These are phyloP conservation scores for Papilio polyxenes DNA, from an alignment of 1,140 invertebrate species.

Conservation along the genomic window DNA sequence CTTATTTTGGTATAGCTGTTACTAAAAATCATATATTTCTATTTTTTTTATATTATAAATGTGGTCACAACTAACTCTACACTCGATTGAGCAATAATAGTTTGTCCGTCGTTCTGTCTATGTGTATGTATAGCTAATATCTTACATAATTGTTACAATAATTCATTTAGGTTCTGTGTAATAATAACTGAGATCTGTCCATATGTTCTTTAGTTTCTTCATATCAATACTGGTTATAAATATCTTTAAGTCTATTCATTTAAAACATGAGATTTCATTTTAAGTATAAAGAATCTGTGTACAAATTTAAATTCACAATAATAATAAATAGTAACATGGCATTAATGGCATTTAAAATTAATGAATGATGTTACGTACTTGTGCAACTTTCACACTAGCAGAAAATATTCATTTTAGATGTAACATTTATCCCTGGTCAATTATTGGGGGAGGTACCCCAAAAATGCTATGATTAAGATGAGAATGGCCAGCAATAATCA, in stretches of 20 bases:
- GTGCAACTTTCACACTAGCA: no score
- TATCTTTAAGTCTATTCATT: conserved; percentile 41
- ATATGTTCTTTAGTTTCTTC: conserved; percentile 68
- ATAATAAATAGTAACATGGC: no score
- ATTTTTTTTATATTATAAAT: conserved; percentile 45
- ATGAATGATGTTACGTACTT: no score
- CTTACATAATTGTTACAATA: conserved; percentile 56
- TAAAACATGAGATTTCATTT: not conserved
- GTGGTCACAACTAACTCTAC: conserved; percentile 41
- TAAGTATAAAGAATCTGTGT: not conserved
- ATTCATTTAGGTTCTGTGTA: conserved; percentile 64
- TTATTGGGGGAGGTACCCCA: no score
- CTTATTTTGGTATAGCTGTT: conserved; percentile 76
- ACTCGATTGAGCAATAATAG: conserved; percentile 44
- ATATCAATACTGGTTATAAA: conserved; percentile 68
- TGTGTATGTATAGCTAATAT: conserved; percentile 54
- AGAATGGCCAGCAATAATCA: no score
- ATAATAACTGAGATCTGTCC: conserved; percentile 70
- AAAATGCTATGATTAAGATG: no score
- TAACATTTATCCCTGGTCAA: no score
- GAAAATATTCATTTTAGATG: no score
- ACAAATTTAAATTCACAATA: no score
- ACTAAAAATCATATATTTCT: conserved; percentile 63
- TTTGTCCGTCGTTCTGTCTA: conserved; percentile 37
- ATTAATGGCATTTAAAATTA: no score